Base-by-base conservation (phyloP, 2,797 vertebrate genomes). In the Stomatorhinus walkeri region DNA sequence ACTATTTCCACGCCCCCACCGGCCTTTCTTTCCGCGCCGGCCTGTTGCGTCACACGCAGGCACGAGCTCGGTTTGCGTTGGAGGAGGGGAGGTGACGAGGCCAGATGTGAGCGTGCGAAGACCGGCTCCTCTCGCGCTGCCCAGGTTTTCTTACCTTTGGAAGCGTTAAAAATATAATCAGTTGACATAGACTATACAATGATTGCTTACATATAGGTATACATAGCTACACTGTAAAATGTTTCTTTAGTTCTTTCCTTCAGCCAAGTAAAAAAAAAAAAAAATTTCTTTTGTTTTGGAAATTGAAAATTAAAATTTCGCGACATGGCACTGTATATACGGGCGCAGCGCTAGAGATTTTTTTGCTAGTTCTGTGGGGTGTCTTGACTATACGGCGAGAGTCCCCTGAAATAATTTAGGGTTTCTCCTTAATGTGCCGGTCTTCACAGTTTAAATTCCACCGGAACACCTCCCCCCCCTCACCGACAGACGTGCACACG, bases 1-100 rank as follows among this genome's bases (percentile, higher is more conserved):
- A 94, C 89, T 91, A 61, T 87, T 87, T 89, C 90, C 94, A 93
- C 91, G 94, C 93, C 95, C 93, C 61, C 89, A n/a, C 85, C 87
- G 90, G 64, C 90, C 92, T 92, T 52, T 90, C 89, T 85, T 90
- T 88, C 89, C n/a, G 89, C 89, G 90, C 90, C 91, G 46, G 84
- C 90, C 88, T 87, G 87, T 90, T 91, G 88, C 90, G 83, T 93
- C 91, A 93, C 89, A 92, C 92, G 92, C 89, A 90, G 90, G 89
- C 87, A 88, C 32, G 16, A n/a, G 40, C 14, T 72, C 24, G 24
- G 52, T 86, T 68, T 86, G 9, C 56, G 10, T 40, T 64, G 88
- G 88, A 51, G 88, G 56, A 79, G 90, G 85, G 89, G 81, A 79
- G 51, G 36, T 28, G 83, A 52, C 4, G 19, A 40, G 87, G 16